phyloP scores from a whole-genome alignment of 2,888 invertebrate genomes.

The Chrysodeixis includens region DNA sequence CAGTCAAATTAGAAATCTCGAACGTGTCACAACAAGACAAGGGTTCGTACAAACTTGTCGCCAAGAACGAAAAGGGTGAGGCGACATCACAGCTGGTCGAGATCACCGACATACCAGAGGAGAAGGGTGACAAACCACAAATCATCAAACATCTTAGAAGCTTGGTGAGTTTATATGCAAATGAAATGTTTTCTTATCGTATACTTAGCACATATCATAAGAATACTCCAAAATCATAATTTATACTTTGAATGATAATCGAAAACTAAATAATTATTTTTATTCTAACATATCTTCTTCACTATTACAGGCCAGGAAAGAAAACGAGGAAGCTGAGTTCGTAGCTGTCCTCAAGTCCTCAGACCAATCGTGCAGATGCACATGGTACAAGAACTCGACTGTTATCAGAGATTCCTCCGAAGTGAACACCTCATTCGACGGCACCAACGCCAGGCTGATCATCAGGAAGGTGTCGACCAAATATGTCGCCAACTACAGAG shows the following conservation, averaged over 20 bases:
- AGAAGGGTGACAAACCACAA: conserved; percentile 94
- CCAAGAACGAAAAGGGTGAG: conserved; percentile 97
- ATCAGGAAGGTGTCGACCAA: conserved; percentile 94
- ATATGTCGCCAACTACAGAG: conserved; percentile 94
- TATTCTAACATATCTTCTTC: neutral
- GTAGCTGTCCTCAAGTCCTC: conserved; percentile 92
- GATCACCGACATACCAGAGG: conserved; percentile 94
- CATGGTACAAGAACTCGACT: conserved; percentile 95
- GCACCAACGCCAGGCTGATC: conserved; percentile 93
- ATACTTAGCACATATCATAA: too few relatives aligned
- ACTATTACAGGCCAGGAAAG: conserved; percentile 79
- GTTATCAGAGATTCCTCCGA: conserved; percentile 94
- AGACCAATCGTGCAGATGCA: conserved; percentile 94
- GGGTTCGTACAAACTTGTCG: conserved; percentile 96
- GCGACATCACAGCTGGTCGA: conserved; percentile 96
- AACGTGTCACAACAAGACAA: conserved; percentile 94
- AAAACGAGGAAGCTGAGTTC: conserved; percentile 93
- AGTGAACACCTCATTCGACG: conserved; percentile 94
- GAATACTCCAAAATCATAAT: too few relatives aligned
- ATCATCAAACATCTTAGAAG: conserved; percentile 93
- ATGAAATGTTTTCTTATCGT: too few relatives aligned
- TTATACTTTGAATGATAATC: neutral
- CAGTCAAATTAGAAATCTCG: conserved; percentile 96
- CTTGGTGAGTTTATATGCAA: conserved; percentile 90
- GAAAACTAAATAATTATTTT: neutral